Evolutionary conservation across 1,140 invertebrate species (phyloP), one percentile per base, ranked within the genome.

Genomic region (Euschistus heros): DNA sequence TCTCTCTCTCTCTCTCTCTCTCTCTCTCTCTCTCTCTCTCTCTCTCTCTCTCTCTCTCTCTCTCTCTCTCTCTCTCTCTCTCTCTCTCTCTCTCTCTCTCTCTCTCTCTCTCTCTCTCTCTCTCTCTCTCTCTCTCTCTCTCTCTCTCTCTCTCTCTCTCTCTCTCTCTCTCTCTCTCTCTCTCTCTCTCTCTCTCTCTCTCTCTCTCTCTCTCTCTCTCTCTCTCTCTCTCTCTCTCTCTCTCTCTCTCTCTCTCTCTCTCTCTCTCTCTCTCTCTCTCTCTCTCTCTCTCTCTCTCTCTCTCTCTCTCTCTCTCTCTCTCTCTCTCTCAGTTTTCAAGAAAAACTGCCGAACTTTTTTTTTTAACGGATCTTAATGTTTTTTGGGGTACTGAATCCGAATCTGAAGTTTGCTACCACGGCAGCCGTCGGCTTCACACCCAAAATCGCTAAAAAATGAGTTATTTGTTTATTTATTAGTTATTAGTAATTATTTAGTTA

Each of bases 161-260:
- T 55, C 52, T 55, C 52, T 55, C 52, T 55, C 52, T 55, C 52
- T 55, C 42, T 67, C 54, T 42, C 54, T 62, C 17, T 18, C 24
- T 61, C 50, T 33, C 15, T 59, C 63, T 52, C 46, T 20, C 68
- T 52, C 42, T 57, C 68, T 20, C 44, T 55, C 52, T 55, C 52
- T 55, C 52, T 55, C 52, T 55, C 52, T 55, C 52, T 55, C 46
- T 10, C 15, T 59, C 33, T 22, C 52, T 55, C 52, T 55, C 52
- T 55, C 52, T 55, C 52, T 55, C 52, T 55, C 52, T 55, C 52
- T 55, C 22, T 24, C 52, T 24, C 17, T 55, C 52, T 55, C 52
- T 55, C 52, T 18, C 52, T 8, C 52, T 18, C 52, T 55, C 52
- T 55, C 52, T 55, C 52, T 55, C 52, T 55, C 52, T 55, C 52